These are phyloP conservation scores for Lordiphosa collinella DNA, from an alignment of 1,140 invertebrate species.

Conservation along the genomic window DNA sequence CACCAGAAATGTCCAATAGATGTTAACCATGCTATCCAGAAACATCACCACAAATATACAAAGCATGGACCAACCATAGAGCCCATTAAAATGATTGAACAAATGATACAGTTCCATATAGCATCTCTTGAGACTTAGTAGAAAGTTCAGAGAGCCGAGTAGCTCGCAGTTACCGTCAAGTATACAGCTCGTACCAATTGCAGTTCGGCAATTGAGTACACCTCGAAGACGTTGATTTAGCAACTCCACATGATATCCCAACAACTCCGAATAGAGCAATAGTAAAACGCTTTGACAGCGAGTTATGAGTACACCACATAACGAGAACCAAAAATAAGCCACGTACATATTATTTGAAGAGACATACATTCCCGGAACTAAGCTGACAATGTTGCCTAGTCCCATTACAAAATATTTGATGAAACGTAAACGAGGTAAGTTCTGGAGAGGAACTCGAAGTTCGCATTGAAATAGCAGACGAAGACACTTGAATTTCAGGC, in stretches of 20 bases:
- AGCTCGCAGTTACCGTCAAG: conserved; percentile 33
- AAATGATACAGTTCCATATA: conserved; percentile 54
- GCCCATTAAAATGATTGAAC: conserved; percentile 31
- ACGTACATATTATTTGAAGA: conserved; percentile 3
- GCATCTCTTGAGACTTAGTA: conserved; percentile 38
- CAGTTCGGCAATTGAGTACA: conserved; percentile 31
- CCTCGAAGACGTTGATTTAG: conserved; percentile 25
- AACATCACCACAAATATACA: conserved; percentile 54
- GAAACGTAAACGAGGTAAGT: conserved; percentile 6
- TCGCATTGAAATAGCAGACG: conserved; percentile 31
- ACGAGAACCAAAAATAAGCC: conserved; percentile 51
- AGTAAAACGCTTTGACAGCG: conserved; percentile 49
- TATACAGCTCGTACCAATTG: conserved; percentile 3
- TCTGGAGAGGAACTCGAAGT: conserved; percentile 9
- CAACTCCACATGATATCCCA: conserved; percentile 36
- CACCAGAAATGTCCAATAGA: conserved; percentile 51
- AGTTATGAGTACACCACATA: conserved; percentile 23
- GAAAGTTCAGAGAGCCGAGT: conserved; percentile 52
- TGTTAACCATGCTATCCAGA: conserved; percentile 52
- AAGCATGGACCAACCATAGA: conserved; percentile 57
- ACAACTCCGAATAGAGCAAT: conserved; percentile 44
- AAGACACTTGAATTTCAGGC: conserved; percentile 24
- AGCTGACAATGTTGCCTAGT: not conserved
- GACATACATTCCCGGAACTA: conserved; percentile 16
- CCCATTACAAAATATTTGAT: conserved; percentile 35